phyloP scores from a whole-genome alignment of 2,797 vertebrate genomes.

The Lophius americanus region DNA sequence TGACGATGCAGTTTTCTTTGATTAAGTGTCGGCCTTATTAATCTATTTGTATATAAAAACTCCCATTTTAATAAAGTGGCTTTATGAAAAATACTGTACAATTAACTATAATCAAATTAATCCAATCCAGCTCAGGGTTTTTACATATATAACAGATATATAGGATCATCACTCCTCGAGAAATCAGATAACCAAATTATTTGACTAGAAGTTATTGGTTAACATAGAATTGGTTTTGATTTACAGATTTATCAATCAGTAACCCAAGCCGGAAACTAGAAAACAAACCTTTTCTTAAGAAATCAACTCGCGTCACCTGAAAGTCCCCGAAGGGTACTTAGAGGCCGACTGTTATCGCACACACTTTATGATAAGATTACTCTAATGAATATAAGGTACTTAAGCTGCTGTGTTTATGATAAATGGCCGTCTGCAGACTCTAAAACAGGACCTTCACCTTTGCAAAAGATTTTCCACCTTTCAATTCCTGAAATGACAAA shows the following conservation, averaged over 20 bases:
- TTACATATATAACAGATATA: background rate
- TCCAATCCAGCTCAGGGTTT: background rate
- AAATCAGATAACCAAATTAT: slow-evolving; percentile 23
- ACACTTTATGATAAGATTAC: slow-evolving; percentile 35
- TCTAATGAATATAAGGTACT: slow-evolving; percentile 4
- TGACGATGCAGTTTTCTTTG: background rate
- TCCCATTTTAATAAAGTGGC: background rate
- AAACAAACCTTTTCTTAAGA: slow-evolving; percentile 28
- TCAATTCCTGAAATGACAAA: slow-evolving; percentile 87
- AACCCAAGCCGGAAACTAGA: slow-evolving; percentile 44
- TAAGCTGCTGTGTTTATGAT: slow-evolving; percentile 16
- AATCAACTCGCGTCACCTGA: slow-evolving; percentile 1
- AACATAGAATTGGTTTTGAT: slow-evolving; percentile 35
- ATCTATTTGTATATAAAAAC: slow-evolving; percentile 6
- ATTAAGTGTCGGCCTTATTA: background rate
- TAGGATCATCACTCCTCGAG: slow-evolving; percentile 10
- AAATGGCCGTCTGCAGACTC: slow-evolving; percentile 3
- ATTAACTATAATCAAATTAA: slow-evolving; percentile 1
- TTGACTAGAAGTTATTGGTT: slow-evolving; percentile 53
- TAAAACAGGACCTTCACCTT: slow-evolving; percentile 85
- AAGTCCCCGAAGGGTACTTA: slow-evolving; percentile 14
- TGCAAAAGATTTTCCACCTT: slow-evolving; percentile 94
- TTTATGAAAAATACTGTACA: background rate
- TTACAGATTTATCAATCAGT: slow-evolving; percentile 56
- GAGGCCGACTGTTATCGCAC: slow-evolving; percentile 11